A percentile compares a stretch with the other conserved stretches of the same genome.
Evolutionary conservation across 2,888 invertebrate genomes (phyloP).

Genomic region (Lasius platythorax): DNA sequence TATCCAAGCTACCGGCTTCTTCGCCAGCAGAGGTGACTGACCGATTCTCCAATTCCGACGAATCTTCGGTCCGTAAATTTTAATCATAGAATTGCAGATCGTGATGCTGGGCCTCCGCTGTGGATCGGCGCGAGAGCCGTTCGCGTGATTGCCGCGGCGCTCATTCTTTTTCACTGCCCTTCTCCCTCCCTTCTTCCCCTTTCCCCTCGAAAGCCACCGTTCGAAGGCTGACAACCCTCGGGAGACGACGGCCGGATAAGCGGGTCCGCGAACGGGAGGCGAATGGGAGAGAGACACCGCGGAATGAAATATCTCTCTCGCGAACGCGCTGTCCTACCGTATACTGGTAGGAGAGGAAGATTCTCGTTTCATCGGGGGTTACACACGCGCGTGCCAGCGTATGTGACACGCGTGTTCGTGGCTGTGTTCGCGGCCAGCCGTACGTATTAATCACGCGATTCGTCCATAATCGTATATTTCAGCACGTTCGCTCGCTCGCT

Average conservation of each 20-base stretch:
- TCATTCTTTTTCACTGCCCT: not conserved
- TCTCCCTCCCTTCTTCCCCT: not conserved
- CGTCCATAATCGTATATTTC: slow-evolving; percentile 83
- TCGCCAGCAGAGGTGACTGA: slow-evolving; percentile 22
- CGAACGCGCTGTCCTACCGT: slow-evolving; percentile 62
- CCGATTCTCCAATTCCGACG: slow-evolving; percentile 37
- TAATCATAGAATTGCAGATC: slow-evolving; percentile 54
- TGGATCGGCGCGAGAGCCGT: slow-evolving; percentile 18
- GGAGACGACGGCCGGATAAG: slow-evolving; percentile 73
- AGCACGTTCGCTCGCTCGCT: slow-evolving; percentile 56
- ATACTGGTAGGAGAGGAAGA: slow-evolving; percentile 72
- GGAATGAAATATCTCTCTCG: slow-evolving; percentile 83
- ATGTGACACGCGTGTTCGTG: slow-evolving; percentile 53
- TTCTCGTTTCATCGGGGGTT: slow-evolving; percentile 70
- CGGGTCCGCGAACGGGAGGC: slow-evolving; percentile 69
- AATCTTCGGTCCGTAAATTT: slow-evolving; percentile 49
- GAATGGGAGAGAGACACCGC: slow-evolving; percentile 77
- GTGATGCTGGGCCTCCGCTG: slow-evolving; percentile 8
- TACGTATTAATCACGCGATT: slow-evolving; percentile 84
- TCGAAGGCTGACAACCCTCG: slow-evolving; percentile 55
- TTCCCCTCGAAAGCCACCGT: slow-evolving; percentile 25
- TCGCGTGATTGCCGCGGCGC: slow-evolving; percentile 44
- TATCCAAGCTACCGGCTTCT: not conserved
- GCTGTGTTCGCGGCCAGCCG: slow-evolving; percentile 58
- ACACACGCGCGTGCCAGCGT: slow-evolving; percentile 49